Base-by-base conservation (phyloP, 1,140 invertebrate genomes). In the Brachionus paranguensis region DNA sequence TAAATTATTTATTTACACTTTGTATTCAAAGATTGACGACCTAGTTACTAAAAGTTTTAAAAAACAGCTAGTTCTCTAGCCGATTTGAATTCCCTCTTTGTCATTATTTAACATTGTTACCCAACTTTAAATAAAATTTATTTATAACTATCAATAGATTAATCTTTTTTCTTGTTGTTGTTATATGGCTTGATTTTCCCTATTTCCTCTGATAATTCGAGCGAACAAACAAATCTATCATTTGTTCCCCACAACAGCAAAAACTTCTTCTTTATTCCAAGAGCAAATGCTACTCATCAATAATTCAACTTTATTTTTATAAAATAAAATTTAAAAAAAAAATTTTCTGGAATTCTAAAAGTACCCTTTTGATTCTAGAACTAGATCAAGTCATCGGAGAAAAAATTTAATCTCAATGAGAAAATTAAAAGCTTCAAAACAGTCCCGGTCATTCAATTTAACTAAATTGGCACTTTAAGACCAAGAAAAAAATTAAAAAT, bases 1-100 rank as follows among this genome's bases (percentile, higher is more conserved):
- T 60, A 60, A 60, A 60, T 60, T 60, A 60, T 60, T 60, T 60
- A 60, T 60, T 60, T 60, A 60, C 53, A 60, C 53, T 60, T 60
- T 8, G 53, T 20, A 20, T 27, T 60, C 10, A 60, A 20, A 60
- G 53, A 60, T 60, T 24, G 53, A 24, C 53, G 53, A 60, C 53
- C 53, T 60, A 60, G 53, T 60, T 60, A 60, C 8, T 60, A 24
- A 17, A 60, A 60, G 20, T 60, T 60, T 60, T 20, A 27, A 60
- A 24, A 27, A 60, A 24, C 53, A 60, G 53, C 53, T 24, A 60
- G 53, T 24, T 60, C 53, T 60, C 53, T 24, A 60, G 53, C 53
- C 17, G 17, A 60, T 60, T 60, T 24, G n/a, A 60, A 60, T 60
- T 20, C 53, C 20, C 17, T 60, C 7, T 20, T 20, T 60, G 53